A percentile compares a stretch with the other conserved stretches of the same genome.
These are phyloP conservation scores for Dolomedes plantarius DNA, from an alignment of 2,888 invertebrate genomes.

Conservation along the genomic window DNA sequence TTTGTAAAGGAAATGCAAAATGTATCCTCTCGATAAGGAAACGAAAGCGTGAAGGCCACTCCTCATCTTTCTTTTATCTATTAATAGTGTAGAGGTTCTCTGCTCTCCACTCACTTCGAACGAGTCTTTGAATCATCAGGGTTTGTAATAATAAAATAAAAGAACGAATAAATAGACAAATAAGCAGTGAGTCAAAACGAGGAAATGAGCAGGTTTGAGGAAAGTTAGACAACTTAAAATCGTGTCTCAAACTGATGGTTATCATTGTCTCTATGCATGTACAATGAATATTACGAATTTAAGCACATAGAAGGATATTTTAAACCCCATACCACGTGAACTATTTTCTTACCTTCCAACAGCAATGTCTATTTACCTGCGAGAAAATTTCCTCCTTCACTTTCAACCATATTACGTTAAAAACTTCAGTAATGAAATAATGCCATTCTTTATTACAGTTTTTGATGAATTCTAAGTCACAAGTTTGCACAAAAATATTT, in stretches of 20 bases:
- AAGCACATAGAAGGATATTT: background rate
- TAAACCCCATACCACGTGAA: background rate
- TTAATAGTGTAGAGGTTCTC: background rate
- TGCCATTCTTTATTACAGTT: too few relatives aligned
- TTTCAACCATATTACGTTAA: too few relatives aligned
- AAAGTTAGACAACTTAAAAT: background rate
- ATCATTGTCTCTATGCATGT: background rate
- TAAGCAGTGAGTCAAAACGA: background rate
- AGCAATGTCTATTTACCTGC: too few relatives aligned
- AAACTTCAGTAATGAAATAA: too few relatives aligned
- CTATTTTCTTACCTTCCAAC: too few relatives aligned
- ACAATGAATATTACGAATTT: background rate
- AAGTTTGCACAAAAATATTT: too few relatives aligned
- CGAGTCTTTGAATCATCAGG: background rate
- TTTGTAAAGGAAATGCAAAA: too few relatives aligned
- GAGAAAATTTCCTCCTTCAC: too few relatives aligned
- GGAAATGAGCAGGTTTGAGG: background rate
- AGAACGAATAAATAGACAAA: background rate
- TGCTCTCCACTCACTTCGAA: background rate
- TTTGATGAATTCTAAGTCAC: too few relatives aligned
- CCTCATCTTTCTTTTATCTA: background rate
- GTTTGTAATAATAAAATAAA: background rate
- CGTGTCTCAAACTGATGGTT: background rate
- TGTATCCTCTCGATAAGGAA: background rate
- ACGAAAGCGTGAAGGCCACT: background rate